A percentile compares a stretch with the other conserved stretches of the same genome.
phyloP scores from a whole-genome alignment of 2,888 invertebrate species.

The Cantharis rufa region DNA sequence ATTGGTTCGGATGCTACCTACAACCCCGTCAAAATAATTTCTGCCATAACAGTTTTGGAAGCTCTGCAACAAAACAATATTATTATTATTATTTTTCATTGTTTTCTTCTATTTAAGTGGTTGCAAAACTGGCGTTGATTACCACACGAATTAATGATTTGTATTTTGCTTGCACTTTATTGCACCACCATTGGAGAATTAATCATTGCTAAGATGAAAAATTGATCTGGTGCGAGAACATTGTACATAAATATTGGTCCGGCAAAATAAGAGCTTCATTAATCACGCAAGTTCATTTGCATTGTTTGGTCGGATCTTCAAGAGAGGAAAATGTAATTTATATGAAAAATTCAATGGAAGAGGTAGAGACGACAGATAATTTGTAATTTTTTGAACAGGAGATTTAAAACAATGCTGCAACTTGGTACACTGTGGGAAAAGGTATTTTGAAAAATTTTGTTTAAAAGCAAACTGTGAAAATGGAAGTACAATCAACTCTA shows the following conservation, averaged over 20 bases:
- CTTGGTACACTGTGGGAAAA: neutral
- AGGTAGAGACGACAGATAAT: neutral
- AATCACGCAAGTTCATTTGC: neutral
- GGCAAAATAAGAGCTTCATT: neutral
- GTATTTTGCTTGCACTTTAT: neutral
- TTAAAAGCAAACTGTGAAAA: neutral
- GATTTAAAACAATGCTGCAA: neutral
- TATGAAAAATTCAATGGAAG: neutral
- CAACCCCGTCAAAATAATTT: neutral
- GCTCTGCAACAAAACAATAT: neutral
- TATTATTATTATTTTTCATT: neutral
- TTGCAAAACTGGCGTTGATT: neutral
- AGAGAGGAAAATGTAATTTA: neutral
- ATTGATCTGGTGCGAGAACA: neutral
- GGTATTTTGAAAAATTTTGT: too few species aligned
- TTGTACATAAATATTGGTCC: neutral
- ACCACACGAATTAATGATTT: neutral
- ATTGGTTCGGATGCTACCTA: neutral
- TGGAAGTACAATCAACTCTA: neutral
- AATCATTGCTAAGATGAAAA: neutral
- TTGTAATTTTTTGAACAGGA: neutral
- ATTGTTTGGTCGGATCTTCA: neutral
- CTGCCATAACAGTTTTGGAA: neutral
- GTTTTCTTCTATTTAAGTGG: neutral
- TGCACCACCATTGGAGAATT: neutral